A percentile compares a stretch with the other conserved stretches of the same genome.
These are phyloP conservation scores for Hyperopisus bebe DNA, from an alignment of 2,113 vertebrate genomes.

Conservation along the genomic window DNA sequence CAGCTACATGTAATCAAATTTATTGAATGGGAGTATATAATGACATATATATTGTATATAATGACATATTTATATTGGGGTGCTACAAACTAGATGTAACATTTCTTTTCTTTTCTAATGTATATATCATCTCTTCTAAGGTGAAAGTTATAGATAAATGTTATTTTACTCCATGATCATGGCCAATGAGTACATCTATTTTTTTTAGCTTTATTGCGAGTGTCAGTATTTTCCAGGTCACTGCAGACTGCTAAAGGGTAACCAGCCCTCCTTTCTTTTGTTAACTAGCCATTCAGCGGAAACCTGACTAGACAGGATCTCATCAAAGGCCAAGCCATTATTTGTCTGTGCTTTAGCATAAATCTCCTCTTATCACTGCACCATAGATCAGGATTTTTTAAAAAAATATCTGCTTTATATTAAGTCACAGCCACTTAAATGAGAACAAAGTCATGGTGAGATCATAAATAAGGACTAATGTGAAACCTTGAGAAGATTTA, in stretches of 20 bases:
- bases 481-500: constrained; percentile 29
- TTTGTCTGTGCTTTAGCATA: constrained; percentile 6
- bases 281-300: constrained; percentile 6
- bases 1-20: not conserved
- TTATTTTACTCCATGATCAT: not conserved
- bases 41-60: not conserved
- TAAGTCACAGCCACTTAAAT: constrained; percentile 29
- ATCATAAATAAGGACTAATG: constrained; percentile 23
- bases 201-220: no score
- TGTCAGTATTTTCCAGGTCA: not conserved
- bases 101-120: not conserved
- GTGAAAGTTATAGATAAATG: not conserved
- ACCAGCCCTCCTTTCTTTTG: not conserved
- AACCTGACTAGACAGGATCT: not conserved
- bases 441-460: constrained; percentile 28
- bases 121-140: not conserved
- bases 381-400: constrained; percentile 20
- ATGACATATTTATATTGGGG: not conserved
- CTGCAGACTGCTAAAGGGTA: not conserved
- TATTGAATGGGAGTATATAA: not conserved
- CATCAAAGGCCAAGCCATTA: constrained; percentile 19
- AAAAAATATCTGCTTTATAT: constrained; percentile 29
- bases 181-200: not conserved
- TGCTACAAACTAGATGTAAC: not conserved
- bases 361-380: constrained; percentile 28